phyloP scores from a whole-genome alignment of 2,888 invertebrate genomes.

The Trissolcus brochymenae region DNA sequence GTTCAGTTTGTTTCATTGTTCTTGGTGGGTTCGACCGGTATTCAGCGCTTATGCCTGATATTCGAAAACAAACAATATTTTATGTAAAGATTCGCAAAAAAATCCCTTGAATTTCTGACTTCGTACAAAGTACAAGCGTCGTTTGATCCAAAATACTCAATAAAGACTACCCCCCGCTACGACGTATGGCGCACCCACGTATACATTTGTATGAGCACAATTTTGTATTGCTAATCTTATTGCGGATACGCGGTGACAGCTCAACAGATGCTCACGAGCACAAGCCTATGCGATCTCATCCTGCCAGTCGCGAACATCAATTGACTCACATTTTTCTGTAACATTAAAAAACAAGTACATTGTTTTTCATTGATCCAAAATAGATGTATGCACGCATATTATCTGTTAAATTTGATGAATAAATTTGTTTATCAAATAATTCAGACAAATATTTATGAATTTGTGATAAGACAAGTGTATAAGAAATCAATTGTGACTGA shows the following conservation, averaged over 20 bases:
- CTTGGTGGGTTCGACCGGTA: constrained; percentile 2
- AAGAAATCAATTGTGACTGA: constrained; percentile 7
- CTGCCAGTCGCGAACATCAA: background rate
- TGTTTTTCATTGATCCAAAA: too few relatives aligned
- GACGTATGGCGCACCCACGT: constrained; percentile 42
- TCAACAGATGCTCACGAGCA: constrained; percentile 38
- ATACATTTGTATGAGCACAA: constrained; percentile 48
- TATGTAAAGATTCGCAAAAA: background rate
- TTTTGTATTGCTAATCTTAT: constrained; percentile 48
- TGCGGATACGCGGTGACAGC: constrained; percentile 43
- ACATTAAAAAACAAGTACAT: too few relatives aligned
- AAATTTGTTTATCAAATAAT: too few relatives aligned
- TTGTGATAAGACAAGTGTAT: background rate
- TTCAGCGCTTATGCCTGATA: too few relatives aligned
- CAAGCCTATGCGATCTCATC: constrained; percentile 40
- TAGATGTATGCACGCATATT: background rate
- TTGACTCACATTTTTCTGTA: too few relatives aligned
- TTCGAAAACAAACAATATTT: constrained; percentile 1
- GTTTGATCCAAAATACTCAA: constrained; percentile 50
- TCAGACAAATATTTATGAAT: background rate
- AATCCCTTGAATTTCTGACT: constrained; percentile 21
- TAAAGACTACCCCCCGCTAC: constrained; percentile 35
- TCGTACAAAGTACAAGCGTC: constrained; percentile 43
- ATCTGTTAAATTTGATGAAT: background rate
- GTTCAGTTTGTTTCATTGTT: constrained; percentile 23